phyloP scores from a whole-genome alignment of 2,888 invertebrate genomes.

The Nephrotoma guestfalica region DNA sequence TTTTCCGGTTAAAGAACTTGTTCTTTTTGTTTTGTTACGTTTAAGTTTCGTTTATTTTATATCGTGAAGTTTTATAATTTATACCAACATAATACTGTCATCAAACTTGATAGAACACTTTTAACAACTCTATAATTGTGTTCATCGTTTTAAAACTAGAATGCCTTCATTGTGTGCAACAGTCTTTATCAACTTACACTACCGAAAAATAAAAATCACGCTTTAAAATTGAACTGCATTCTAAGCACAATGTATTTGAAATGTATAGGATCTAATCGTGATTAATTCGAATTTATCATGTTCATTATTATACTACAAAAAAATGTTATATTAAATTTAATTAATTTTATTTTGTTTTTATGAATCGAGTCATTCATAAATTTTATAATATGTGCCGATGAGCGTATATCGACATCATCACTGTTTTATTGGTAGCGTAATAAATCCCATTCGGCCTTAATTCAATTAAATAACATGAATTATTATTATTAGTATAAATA shows the following conservation, averaged over 20 bases:
- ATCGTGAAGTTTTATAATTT: neutral
- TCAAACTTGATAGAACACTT: neutral
- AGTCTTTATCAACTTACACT: neutral
- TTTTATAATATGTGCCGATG: neutral
- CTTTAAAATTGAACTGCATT: neutral
- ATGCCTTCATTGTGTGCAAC: neutral
- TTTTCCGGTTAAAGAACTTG: neutral
- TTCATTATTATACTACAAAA: neutral
- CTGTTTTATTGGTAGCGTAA: neutral
- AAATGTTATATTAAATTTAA: neutral
- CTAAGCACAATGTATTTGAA: neutral
- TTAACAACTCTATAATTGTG: neutral
- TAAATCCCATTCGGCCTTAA: slow-evolving; percentile 4
- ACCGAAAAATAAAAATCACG: neutral
- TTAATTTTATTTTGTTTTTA: neutral
- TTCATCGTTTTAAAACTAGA: neutral
- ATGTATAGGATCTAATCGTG: neutral
- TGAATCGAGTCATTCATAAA: neutral
- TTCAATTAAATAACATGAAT: neutral
- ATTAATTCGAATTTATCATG: neutral
- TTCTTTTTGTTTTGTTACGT: neutral
- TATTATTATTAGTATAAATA: neutral
- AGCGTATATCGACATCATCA: neutral
- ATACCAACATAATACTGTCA: neutral
- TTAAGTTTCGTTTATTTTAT: neutral